A percentile compares a stretch with the other conserved stretches of the same genome.
These are phyloP conservation scores for Dysmachus trigonus DNA, from an alignment of 2,888 invertebrate species.

Conservation along the genomic window DNA sequence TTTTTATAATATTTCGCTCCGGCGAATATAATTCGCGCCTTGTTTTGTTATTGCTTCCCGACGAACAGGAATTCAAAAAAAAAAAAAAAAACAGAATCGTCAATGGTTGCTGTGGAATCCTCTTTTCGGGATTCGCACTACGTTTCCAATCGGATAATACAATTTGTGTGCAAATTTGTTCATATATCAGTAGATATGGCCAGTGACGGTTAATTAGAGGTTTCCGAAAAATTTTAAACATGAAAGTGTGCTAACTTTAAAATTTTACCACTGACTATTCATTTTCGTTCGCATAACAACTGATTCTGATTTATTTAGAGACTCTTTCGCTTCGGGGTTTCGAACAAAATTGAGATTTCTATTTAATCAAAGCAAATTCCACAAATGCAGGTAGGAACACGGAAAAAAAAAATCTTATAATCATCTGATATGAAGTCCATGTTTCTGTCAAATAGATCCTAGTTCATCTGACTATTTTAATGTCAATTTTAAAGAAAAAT, in stretches of 20 bases:
- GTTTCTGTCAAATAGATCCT: too few species aligned
- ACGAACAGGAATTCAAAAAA: background rate
- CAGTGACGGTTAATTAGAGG: background rate
- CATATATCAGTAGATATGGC: background rate
- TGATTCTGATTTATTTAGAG: background rate
- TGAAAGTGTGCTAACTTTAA: background rate
- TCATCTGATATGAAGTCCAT: too few species aligned
- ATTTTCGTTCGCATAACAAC: background rate
- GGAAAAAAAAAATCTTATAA: too few species aligned
- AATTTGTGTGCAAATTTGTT: background rate
- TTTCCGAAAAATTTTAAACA: background rate
- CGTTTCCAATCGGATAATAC: slow-evolving; percentile 1
- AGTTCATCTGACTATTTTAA: too few species aligned
- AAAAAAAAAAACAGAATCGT: background rate
- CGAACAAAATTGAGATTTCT: background rate
- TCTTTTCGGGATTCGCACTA: background rate
- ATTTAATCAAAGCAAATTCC: background rate
- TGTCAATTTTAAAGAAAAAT: too few species aligned
- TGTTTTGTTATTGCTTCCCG: slow-evolving; percentile 13
- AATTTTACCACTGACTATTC: background rate
- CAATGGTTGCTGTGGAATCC: background rate
- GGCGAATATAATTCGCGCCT: too few species aligned
- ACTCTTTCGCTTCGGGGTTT: background rate
- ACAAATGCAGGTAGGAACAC: too few species aligned
- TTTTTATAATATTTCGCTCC: too few species aligned